A percentile compares a stretch with the other conserved stretches of the same genome.
Evolutionary conservation across 2,888 invertebrate genomes (phyloP).

Genomic region (Tetheella fluctuosa): DNA sequence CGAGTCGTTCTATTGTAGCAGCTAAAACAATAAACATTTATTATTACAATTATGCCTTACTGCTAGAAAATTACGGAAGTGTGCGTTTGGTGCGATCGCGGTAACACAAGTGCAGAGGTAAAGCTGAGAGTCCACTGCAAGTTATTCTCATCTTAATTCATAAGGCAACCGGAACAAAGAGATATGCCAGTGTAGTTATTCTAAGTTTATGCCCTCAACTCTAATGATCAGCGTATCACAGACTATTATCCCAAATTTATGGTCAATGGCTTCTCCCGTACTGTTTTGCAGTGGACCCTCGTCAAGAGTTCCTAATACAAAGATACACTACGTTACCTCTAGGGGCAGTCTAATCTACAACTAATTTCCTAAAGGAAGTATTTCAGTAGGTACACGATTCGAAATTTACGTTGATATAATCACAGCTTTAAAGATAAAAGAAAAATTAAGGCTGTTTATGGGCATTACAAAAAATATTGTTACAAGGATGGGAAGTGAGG

Average conservation of each 20-base stretch:
- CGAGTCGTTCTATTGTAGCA: constrained; percentile 93
- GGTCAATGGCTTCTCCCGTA: not conserved
- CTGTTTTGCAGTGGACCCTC: not conserved
- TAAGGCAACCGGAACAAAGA: not conserved
- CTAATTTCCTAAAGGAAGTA: not conserved
- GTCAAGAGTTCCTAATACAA: not conserved
- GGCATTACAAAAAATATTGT: not conserved
- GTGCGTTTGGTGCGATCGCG: constrained; percentile 15
- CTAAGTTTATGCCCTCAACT: no score
- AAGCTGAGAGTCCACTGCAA: not conserved
- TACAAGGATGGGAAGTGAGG: not conserved
- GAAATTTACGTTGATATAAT: not conserved
- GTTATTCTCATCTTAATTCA: no score
- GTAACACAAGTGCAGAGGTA: constrained; percentile 12
- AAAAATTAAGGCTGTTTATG: not conserved
- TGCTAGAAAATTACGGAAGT: constrained; percentile 19
- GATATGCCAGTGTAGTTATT: no score
- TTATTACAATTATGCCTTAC: constrained; percentile 44
- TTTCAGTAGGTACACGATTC: not conserved
- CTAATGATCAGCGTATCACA: no score
- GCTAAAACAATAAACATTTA: constrained; percentile 83
- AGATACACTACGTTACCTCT: not conserved
- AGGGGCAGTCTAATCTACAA: not conserved
- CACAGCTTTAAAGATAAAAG: not conserved
- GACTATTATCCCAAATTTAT: no score